Percentiles rank a stretch among this genome's conserved stretches.
phyloP scores from a whole-genome alignment of 2,888 invertebrate genomes.

The Congeria kusceri region DNA sequence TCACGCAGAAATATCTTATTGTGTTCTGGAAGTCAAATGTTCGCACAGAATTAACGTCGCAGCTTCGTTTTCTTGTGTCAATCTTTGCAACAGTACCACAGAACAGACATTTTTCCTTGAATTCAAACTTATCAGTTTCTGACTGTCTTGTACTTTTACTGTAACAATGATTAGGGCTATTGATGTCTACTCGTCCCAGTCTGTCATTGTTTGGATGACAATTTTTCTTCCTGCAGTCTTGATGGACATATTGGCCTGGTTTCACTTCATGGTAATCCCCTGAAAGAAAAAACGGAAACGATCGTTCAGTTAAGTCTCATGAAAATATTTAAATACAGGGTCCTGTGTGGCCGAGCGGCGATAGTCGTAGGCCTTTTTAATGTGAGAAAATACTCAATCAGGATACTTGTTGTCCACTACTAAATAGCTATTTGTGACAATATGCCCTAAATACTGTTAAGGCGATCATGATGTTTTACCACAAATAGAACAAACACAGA shows the following conservation, averaged over 20 bases:
- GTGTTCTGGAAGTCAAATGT: conserved; percentile 41
- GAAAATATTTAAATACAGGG: no score
- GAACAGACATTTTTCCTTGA: conserved; percentile 35
- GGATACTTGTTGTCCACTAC: no score
- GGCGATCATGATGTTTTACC: no score
- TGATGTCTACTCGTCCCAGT: not conserved
- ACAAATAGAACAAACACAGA: no score
- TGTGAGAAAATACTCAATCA: no score
- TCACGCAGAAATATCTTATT: conserved; percentile 21
- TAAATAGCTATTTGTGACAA: no score
- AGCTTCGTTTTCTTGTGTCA: conserved; percentile 10
- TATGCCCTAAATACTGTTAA: no score
- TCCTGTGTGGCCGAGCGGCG: no score
- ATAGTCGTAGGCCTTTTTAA: no score
- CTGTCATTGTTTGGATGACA: conserved; percentile 9
- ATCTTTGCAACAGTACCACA: conserved; percentile 24
- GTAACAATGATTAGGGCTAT: not conserved
- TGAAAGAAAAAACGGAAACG: no score
- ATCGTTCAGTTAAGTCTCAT: no score
- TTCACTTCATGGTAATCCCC: not conserved
- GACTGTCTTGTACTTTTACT: not conserved
- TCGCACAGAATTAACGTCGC: conserved; percentile 26
- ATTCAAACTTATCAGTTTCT: conserved; percentile 8
- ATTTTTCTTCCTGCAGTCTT: conserved; percentile 22
- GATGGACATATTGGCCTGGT: conserved; percentile 26